These are phyloP conservation scores for Potorous gilbertii DNA, from an alignment of 2,797 vertebrate genomes.

Conservation along the genomic window DNA sequence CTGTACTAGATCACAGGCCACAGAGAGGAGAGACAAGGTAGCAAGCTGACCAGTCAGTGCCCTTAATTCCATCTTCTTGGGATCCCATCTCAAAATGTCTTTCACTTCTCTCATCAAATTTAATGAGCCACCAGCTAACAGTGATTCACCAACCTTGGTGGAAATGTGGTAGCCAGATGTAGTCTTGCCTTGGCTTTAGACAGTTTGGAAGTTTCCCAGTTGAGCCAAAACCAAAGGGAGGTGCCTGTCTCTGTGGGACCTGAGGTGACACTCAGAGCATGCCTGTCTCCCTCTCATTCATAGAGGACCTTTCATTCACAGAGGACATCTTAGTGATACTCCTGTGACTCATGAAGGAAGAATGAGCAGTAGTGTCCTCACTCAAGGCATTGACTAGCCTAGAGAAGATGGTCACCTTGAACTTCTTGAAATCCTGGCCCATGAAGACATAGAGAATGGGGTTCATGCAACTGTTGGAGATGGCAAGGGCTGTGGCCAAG, in stretches of 20 bases:
- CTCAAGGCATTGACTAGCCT: slow-evolving; percentile 93
- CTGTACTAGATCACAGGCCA: background rate
- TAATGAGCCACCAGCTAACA: background rate
- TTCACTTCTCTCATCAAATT: background rate
- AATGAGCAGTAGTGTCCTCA: slow-evolving; percentile 87
- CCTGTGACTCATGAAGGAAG: slow-evolving; percentile 87
- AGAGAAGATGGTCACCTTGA: slow-evolving; percentile 90
- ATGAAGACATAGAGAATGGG: slow-evolving; percentile 95
- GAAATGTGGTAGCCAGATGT: background rate
- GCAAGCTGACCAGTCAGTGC: background rate
- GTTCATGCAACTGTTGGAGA: slow-evolving; percentile 96
- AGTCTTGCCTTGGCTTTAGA: accelerated
- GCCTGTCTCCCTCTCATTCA: slow-evolving; percentile 83
- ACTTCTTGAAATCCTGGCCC: slow-evolving; percentile 94
- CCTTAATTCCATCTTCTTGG: background rate
- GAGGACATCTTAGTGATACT: slow-evolving; percentile 90
- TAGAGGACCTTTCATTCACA: slow-evolving; percentile 74
- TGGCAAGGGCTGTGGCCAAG: slow-evolving; percentile 87
- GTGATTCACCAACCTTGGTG: background rate
- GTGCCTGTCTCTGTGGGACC: background rate
- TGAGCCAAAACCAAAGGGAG: background rate
- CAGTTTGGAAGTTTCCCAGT: background rate
- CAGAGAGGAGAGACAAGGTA: background rate
- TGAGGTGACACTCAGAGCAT: slow-evolving; percentile 72
- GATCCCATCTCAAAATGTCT: background rate